Conservation (phyloP, 2,797 vertebrate genomes). For the Prionace glauca region DNA sequence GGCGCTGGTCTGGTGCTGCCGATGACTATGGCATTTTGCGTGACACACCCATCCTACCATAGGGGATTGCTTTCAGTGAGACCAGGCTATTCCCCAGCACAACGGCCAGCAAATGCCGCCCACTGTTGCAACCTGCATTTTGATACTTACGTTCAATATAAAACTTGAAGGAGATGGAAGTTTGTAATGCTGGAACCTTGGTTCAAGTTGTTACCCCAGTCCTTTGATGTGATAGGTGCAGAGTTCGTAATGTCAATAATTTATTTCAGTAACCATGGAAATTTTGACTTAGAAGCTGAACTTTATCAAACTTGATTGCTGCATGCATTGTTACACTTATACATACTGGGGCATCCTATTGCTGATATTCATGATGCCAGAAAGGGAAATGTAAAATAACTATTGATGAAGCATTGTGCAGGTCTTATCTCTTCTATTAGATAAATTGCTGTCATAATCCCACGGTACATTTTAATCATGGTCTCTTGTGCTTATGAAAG, state of each 20-base stretch:
- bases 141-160: not conserved
- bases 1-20: too few species aligned
- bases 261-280: constrained; percentile 21
- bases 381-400: not conserved
- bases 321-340: not conserved
- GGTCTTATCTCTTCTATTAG: not conserved
- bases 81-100: too few species aligned
- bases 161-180: not conserved
- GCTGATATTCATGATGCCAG: not conserved
- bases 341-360: not conserved
- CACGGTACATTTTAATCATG: not conserved
- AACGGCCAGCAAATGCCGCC: not conserved
- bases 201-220: not conserved
- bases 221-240: not conserved
- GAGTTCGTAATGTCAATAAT: not conserved
- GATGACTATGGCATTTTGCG: too few species aligned
- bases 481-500: not conserved
- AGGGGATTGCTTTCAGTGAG: too few species aligned
- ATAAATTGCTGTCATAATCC: not conserved
- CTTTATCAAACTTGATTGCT: not conserved
- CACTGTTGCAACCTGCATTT: not conserved
- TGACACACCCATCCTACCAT: too few species aligned
- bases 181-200: not conserved
- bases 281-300: not conserved
- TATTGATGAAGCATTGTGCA: not conserved